Base-by-base conservation (phyloP, 2,113 vertebrate genomes). In the Zosterops japonicus region DNA sequence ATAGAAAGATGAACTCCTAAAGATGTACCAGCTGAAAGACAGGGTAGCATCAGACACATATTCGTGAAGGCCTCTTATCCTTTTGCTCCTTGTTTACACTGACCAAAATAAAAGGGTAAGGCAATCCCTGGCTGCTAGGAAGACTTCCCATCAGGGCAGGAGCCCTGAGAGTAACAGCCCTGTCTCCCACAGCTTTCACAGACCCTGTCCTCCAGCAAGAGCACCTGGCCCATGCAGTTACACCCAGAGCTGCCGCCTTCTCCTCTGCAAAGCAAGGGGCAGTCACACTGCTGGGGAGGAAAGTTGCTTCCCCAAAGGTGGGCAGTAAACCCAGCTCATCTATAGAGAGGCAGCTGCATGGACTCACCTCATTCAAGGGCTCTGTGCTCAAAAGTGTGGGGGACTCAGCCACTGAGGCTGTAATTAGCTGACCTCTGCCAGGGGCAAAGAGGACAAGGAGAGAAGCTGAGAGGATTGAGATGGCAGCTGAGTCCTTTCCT, bases 381-480 rank as follows among this genome's bases (percentile, higher is more conserved):
- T 82, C 56, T 3, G 0, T 41, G 20, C 41, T 44, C 11, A 1
- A 22, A 87, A 50, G 7, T 1, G 2, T 0, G 1, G 20, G 17
- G 39, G 10, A 31, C 0, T 2, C 10, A 36, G 28, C 39, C 24
- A 18, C 22, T 2, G 28, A 39, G 52, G 14, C 36, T 79, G 36
- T 36, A 42, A 53, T 53, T 67, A 57, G 20, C 53, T 36, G 31
- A 61, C 15, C 53, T 36, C 36, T 76, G 49, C 24, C 22, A 28
- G 22, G 21, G 21, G 15, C 39, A 77, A 67, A 71, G 28, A 46
- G 16, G 22, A 55, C 12, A 23, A 59, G 12, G 25, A 79, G 16
- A 50, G 21, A 42, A 86, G 31, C 17, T 2, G 4, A 71, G 35
- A 71, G 44, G 36, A 35, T 31, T 4, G 0, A 39, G 53, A 31